phyloP scores from a whole-genome alignment of 37 sponge, comb jelly and placozoan species.

The Beroe forskalii region DNA sequence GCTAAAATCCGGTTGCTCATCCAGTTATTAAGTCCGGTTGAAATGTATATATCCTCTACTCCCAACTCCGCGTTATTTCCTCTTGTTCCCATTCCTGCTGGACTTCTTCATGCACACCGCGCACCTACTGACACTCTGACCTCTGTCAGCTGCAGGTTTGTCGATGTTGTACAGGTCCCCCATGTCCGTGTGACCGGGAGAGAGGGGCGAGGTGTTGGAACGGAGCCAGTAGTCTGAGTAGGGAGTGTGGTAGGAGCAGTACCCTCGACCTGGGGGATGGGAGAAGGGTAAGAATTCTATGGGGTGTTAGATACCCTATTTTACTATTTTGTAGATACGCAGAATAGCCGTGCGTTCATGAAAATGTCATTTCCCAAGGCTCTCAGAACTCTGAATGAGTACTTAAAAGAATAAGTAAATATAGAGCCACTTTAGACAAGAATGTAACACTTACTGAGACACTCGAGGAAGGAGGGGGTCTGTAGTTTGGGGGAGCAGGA shows the following conservation, averaged over 20 bases:
- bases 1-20: too few species aligned
- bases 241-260: slow-evolving; percentile 49
- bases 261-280: background rate
- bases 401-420: too few species aligned
- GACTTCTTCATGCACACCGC: slow-evolving; percentile 3
- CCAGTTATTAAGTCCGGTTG: too few species aligned
- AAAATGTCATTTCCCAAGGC: too few species aligned
- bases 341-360: too few species aligned
- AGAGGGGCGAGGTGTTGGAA: background rate
- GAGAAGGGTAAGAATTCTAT: background rate
- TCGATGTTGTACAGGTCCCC: background rate
- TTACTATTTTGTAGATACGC: background rate
- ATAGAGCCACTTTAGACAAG: too few species aligned
- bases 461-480: slow-evolving; percentile 29
- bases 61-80: too few species aligned
- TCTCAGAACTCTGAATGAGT: too few species aligned
- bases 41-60: too few species aligned
- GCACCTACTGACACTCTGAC: background rate
- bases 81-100: background rate
- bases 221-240: slow-evolving; percentile 41
- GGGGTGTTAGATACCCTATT: background rate
- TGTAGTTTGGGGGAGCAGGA: slow-evolving; percentile 28
- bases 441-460: slow-evolving; percentile 30
- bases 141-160: background rate
- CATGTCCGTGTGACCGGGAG: background rate